phyloP scores from a whole-genome alignment of 1,140 invertebrate genomes.

The Physella acuta region DNA sequence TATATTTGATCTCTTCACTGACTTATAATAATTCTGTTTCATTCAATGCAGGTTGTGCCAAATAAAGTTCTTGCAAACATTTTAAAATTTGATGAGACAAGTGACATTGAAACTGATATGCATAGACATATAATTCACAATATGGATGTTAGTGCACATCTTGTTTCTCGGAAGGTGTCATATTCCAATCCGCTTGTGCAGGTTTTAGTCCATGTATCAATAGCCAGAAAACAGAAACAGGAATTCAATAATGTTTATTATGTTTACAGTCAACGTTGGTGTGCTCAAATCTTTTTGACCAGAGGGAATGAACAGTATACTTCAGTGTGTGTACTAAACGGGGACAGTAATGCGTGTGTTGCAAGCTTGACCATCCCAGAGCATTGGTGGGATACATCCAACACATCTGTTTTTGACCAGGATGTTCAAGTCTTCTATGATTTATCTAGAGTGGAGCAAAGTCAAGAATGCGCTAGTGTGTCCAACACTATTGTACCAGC shows the following conservation, averaged over 20 bases:
- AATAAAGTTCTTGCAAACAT: conserved; percentile 15
- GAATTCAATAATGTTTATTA: conserved; percentile 30
- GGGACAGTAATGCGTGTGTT: conserved; percentile 41
- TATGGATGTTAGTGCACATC: conserved; percentile 42
- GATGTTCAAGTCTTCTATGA: conserved; percentile 37
- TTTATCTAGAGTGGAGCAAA: conserved; percentile 42
- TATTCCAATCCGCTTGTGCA: conserved; percentile 38
- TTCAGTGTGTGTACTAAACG: conserved; percentile 41
- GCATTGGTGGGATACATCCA: conserved; percentile 36
- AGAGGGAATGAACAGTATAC: conserved; percentile 36
- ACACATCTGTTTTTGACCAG: conserved; percentile 24
- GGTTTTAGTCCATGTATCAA: conserved; percentile 40
- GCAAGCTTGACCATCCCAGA: conserved; percentile 36
- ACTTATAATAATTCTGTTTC: conserved; percentile 4
- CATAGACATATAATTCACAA: conserved; percentile 36
- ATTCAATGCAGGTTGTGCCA: conserved; percentile 7
- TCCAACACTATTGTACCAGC: conserved; percentile 44
- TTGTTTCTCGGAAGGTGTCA: conserved; percentile 34
- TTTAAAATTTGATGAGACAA: conserved; percentile 13
- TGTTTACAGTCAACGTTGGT: conserved; percentile 34
- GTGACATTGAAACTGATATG: conserved; percentile 24
- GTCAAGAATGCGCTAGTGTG: conserved; percentile 45
- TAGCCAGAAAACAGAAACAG: conserved; percentile 24
- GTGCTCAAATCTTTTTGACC: conserved; percentile 43
- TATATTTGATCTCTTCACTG: too few relatives aligned